A percentile compares a stretch with the other conserved stretches of the same genome.
phyloP scores from a whole-genome alignment of 2,113 vertebrate species.

The Ranitomeya variabilis region DNA sequence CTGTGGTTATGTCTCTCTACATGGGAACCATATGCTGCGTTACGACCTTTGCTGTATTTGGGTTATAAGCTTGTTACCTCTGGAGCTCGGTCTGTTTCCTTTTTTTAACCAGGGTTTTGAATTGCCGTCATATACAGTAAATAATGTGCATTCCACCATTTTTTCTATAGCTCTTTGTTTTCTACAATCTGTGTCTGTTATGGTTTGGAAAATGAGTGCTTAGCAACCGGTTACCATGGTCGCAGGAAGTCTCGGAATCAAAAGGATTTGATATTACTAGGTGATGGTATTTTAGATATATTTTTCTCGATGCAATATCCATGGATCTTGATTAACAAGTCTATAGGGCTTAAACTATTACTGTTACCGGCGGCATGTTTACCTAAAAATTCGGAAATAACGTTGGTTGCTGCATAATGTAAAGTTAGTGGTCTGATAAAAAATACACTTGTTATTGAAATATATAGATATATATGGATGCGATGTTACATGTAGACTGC shows the following conservation, averaged over 20 bases:
- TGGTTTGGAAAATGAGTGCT: constrained; percentile 27
- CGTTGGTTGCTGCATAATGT: background rate
- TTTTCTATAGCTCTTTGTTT: constrained; percentile 18
- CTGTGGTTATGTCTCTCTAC: background rate
- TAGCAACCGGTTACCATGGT: constrained; percentile 50
- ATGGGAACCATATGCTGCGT: too few species aligned
- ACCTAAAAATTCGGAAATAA: background rate
- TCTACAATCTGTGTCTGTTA: constrained; percentile 33
- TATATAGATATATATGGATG: too few species aligned
- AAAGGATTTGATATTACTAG: constrained; percentile 32
- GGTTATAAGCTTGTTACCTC: background rate
- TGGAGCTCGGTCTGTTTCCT: background rate
- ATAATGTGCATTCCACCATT: background rate
- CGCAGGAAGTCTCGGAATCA: constrained; percentile 19
- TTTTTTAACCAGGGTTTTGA: background rate
- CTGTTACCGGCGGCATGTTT: background rate
- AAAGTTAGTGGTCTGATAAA: background rate
- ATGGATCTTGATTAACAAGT: constrained; percentile 9
- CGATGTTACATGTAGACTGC: background rate
- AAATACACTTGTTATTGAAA: background rate
- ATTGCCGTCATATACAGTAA: background rate
- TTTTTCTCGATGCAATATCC: background rate
- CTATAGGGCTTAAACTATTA: background rate
- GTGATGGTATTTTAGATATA: constrained; percentile 35
- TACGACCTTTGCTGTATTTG: background rate